phyloP scores from a whole-genome alignment of 2,888 invertebrate genomes.

The Adineta ricciae region DNA sequence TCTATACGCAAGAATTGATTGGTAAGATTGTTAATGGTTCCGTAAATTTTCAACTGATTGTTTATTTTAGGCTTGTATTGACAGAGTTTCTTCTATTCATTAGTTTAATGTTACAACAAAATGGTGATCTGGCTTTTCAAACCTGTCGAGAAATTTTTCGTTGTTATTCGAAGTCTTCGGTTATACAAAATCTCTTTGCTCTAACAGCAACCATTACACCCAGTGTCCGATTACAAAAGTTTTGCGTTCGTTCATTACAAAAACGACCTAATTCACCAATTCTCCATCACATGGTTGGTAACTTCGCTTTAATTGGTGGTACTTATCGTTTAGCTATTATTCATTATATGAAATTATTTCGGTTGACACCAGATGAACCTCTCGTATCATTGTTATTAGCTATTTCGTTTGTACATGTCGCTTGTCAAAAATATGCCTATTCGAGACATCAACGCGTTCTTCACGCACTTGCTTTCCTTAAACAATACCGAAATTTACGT shows the following conservation, averaged over 20 bases:
- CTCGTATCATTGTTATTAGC: conserved; percentile 66
- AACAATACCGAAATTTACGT: conserved; percentile 28
- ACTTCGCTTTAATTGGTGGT: conserved; percentile 33
- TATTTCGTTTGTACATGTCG: conserved; percentile 68
- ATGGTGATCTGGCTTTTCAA: conserved; percentile 19
- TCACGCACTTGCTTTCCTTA: conserved; percentile 53
- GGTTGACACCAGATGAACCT: conserved; percentile 59
- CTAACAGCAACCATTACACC: conserved; percentile 23
- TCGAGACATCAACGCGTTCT: conserved; percentile 67
- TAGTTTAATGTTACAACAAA: conserved; percentile 14
- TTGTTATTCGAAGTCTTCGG: not conserved
- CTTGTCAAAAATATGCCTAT: conserved; percentile 69
- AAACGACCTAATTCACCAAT: conserved; percentile 27
- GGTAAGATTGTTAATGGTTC: not conserved
- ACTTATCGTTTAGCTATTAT: conserved; percentile 32
- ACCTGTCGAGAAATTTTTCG: conserved; percentile 19
- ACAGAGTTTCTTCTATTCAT: conserved; percentile 2
- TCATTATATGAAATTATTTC: conserved; percentile 64
- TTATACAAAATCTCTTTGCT: conserved; percentile 16
- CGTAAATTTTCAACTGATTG: too few relatives aligned
- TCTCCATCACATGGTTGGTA: conserved; percentile 29
- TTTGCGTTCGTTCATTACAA: conserved; percentile 30
- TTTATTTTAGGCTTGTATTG: not conserved
- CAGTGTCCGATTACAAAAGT: conserved; percentile 30
- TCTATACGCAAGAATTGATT: conserved; percentile 32